A percentile compares a stretch with the other conserved stretches of the same genome.
phyloP scores from a whole-genome alignment of 2,888 invertebrate species.

The Chymomyza procnemis region DNA sequence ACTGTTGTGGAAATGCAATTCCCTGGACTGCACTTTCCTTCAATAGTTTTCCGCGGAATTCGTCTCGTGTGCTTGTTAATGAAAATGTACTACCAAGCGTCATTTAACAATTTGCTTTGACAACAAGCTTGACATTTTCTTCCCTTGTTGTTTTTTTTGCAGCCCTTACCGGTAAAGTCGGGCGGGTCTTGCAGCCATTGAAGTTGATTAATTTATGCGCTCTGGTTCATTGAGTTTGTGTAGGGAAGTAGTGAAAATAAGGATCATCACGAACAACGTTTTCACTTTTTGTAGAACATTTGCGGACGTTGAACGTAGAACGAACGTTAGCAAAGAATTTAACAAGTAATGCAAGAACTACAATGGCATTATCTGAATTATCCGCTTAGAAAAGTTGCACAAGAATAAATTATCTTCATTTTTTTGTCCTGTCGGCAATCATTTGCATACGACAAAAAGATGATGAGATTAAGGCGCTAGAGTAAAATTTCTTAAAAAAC shows the following conservation, averaged over 20 bases:
- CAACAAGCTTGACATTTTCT: conserved; percentile 22
- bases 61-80: conserved; percentile 40
- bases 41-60: neutral
- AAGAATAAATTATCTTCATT: neutral
- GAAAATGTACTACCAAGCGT: conserved; percentile 40
- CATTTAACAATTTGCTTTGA: conserved; percentile 26
- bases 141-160: neutral
- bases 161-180: neutral
- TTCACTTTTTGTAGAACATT: neutral
- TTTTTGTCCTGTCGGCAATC: neutral
- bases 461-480: neutral
- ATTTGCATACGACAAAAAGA: neutral
- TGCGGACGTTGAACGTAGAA: neutral
- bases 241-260: conserved; percentile 30
- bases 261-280: neutral
- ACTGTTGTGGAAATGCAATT: neutral
- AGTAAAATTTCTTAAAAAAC: no score
- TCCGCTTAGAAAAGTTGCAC: neutral
- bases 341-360: neutral
- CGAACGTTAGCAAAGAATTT: neutral
- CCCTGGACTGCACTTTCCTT: neutral
- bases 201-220: conserved; percentile 57
- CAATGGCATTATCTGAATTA: neutral
- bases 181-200: neutral
- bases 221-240: conserved; percentile 52